Conservation (phyloP, 2,888 invertebrate species). For the Phorcus lineatus region DNA sequence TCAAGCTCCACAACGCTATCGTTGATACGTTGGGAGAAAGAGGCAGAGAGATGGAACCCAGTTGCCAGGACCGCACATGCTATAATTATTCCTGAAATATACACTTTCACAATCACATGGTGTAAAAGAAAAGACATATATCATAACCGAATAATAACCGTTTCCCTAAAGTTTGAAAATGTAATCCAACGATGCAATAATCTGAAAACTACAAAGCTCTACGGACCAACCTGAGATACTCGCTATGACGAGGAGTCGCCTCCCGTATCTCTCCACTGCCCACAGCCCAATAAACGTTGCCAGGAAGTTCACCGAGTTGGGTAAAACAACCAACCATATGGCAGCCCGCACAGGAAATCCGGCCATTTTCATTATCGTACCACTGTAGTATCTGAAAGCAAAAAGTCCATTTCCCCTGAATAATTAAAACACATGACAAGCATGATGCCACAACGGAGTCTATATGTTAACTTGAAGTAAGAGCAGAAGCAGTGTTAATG, state of each 20-base stretch:
- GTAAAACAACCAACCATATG: conserved; percentile 77
- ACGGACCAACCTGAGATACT: conserved; percentile 64
- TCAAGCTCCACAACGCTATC: conserved; percentile 32
- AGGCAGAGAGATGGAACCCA: conserved; percentile 74
- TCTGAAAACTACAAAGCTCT: not conserved
- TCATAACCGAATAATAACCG: no score
- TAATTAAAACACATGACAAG: no score
- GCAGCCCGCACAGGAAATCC: conserved; percentile 75
- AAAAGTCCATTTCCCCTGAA: no score
- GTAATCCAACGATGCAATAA: no score
- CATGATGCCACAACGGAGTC: no score
- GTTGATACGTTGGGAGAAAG: conserved; percentile 63
- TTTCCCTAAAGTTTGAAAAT: no score
- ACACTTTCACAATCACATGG: no score
- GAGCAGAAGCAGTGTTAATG: no score
- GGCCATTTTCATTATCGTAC: conserved; percentile 77
- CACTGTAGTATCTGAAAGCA: conserved; percentile 77
- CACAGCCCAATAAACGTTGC: conserved; percentile 77
- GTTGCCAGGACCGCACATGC: conserved; percentile 73
- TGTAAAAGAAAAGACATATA: no score
- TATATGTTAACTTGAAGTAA: no score
- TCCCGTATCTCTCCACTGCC: conserved; percentile 77
- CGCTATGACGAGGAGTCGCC: conserved; percentile 68
- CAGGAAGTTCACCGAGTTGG: conserved; percentile 76
- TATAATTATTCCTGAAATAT: conserved; percentile 67